phyloP scores from a whole-genome alignment of 2,888 invertebrate genomes.

The Cephus pulcher region DNA sequence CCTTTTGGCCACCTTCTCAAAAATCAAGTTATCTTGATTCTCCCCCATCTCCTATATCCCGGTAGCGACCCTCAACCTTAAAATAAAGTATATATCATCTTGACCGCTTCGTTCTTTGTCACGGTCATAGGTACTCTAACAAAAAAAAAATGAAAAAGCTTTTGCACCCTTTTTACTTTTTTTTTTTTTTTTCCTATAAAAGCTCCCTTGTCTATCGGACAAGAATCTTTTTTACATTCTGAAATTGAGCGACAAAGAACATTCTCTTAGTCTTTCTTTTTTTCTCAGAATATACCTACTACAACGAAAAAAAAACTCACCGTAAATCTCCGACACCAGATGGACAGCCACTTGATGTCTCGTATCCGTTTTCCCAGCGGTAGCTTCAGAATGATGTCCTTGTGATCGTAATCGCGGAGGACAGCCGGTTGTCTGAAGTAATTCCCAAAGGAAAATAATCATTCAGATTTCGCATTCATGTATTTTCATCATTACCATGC shows the following conservation, averaged over 20 bases:
- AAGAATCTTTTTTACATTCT: not conserved
- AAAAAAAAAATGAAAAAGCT: not conserved
- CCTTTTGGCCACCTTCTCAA: slow-evolving; percentile 43
- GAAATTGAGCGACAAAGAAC: not conserved
- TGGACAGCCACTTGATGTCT: slow-evolving; percentile 91
- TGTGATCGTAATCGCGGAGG: slow-evolving; percentile 78
- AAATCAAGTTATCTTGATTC: slow-evolving; percentile 63
- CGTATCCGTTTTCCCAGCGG: slow-evolving; percentile 86
- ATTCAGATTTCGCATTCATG: not conserved
- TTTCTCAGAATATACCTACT: not conserved
- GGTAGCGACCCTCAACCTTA: slow-evolving; percentile 9
- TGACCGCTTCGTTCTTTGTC: not conserved
- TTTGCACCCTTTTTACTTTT: not conserved
- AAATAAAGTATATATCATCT: slow-evolving; percentile 17
- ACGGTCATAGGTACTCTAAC: not conserved
- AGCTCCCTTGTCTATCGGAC: not conserved
- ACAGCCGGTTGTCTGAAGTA: slow-evolving; percentile 83
- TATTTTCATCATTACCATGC: not conserved
- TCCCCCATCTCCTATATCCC: not conserved
- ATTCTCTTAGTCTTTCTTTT: not conserved
- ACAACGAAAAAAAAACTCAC: slow-evolving; percentile 71
- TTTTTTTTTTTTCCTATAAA: not conserved
- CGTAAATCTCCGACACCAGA: slow-evolving; percentile 92
- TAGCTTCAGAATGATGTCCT: slow-evolving; percentile 85
- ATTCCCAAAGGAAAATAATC: slow-evolving; percentile 30